These are phyloP conservation scores for Actenoides hombroni DNA, from an alignment of 2,113 vertebrate genomes.

Conservation along the genomic window DNA sequence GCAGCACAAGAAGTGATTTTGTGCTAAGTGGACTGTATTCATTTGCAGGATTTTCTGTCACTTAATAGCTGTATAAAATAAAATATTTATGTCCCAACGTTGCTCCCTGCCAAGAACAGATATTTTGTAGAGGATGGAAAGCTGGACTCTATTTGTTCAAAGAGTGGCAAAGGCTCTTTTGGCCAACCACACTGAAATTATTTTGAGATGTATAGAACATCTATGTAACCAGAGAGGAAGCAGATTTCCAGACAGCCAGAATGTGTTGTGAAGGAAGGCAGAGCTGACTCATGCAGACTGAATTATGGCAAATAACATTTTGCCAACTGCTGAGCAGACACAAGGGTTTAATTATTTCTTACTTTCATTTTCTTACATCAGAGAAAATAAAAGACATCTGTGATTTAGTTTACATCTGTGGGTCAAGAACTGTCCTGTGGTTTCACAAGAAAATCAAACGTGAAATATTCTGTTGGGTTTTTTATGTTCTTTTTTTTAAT, in stretches of 20 bases:
- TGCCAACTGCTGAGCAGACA: conserved; percentile 41
- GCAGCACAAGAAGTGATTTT: no score
- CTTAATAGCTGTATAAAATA: background rate
- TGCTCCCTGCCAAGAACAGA: background rate
- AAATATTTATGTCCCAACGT: background rate
- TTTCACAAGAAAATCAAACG: no score
- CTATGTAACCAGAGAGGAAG: conserved; percentile 7
- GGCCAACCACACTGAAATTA: background rate
- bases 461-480: no score
- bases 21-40: no score
- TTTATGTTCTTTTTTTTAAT: no score
- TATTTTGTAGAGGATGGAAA: background rate
- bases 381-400: no score
- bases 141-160: background rate
- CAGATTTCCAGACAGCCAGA: conserved; percentile 10
- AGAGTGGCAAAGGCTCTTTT: background rate
- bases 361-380: no score
- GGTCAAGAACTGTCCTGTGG: no score
- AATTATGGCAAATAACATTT: conserved; percentile 24
- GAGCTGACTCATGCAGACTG: conserved; percentile 24
- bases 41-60: conserved; percentile 10
- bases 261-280: background rate
- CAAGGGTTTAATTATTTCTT: background rate
- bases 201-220: conserved; percentile 22
- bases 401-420: no score